Conservation (phyloP, 2,113 vertebrate genomes). For the Phalacrocorax brasilianus region DNA sequence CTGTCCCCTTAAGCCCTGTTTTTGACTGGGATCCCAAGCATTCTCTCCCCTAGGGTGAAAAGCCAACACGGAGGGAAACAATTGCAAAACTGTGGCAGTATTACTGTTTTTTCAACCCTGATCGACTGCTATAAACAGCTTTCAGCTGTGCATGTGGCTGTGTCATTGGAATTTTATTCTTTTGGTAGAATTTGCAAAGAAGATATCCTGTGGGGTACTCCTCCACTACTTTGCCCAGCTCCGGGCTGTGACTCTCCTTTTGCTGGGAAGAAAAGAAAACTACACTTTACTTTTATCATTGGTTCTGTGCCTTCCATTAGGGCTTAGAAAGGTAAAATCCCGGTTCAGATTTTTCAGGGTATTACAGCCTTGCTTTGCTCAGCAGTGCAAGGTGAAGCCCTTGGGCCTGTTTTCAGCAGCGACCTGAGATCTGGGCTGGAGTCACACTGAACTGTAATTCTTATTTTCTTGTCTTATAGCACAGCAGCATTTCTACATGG, state of each 20-base stretch:
- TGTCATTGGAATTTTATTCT: not conserved
- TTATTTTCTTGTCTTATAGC: not conserved
- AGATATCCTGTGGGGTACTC: not conserved
- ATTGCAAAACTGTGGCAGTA: not conserved
- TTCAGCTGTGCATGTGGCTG: not conserved
- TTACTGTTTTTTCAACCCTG: not conserved
- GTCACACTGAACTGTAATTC: too few relatives aligned
- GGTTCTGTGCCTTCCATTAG: not conserved
- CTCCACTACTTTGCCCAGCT: not conserved
- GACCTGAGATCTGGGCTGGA: not conserved
- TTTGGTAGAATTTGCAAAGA: not conserved
- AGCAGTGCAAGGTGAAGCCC: not conserved
- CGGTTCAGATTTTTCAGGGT: not conserved
- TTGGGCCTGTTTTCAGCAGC: rapidly evolving
- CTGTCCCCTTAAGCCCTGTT: not conserved
- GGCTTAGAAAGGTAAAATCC: not conserved
- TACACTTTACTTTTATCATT: too few relatives aligned
- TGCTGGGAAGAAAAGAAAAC: not conserved
- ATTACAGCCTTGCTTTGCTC: too few relatives aligned
- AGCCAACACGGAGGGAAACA: not conserved
- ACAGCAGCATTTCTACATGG: not conserved
- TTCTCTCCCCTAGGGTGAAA: not conserved
- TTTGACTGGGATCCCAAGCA: not conserved
- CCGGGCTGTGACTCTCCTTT: too few relatives aligned
- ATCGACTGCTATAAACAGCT: not conserved